These are phyloP conservation scores for Nibea coibor DNA, from an alignment of 2,113 vertebrate genomes.

Conservation along the genomic window DNA sequence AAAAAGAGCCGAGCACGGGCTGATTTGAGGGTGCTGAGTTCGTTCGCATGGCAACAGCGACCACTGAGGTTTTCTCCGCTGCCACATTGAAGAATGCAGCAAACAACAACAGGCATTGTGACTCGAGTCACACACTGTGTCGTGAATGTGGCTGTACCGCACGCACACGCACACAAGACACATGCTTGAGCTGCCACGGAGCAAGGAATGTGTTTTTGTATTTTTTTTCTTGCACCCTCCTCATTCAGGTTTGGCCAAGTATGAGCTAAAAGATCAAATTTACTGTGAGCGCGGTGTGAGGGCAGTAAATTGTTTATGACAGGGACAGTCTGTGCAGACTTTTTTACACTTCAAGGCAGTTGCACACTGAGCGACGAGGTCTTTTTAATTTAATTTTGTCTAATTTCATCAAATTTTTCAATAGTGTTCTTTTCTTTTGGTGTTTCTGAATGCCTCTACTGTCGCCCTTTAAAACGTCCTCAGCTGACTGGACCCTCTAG, in stretches of 20 bases:
- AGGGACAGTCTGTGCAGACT: conserved; percentile 4
- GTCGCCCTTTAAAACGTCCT: no score
- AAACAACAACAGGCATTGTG: conserved; percentile 60
- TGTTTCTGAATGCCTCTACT: conserved; percentile 5
- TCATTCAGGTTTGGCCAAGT: conserved; percentile 51
- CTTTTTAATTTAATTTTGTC: background rate
- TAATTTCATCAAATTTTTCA: background rate
- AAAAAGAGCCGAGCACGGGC: conserved; percentile 25
- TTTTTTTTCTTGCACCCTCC: conserved; percentile 39
- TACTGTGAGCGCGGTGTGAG: conserved; percentile 32
- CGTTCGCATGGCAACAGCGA: conserved; percentile 52
- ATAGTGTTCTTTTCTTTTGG: background rate
- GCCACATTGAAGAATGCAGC: conserved; percentile 67
- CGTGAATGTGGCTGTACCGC: conserved; percentile 36
- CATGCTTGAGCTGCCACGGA: conserved; percentile 34
- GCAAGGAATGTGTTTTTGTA: conserved; percentile 62
- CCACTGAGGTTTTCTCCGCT: conserved; percentile 53
- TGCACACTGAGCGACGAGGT: background rate
- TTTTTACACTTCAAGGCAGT: conserved; percentile 8
- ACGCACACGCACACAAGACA: conserved; percentile 32
- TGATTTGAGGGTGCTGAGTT: conserved; percentile 46
- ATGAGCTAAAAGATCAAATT: conserved; percentile 38
- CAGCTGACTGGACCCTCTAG: conserved; percentile 55
- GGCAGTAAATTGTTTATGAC: conserved; percentile 50
- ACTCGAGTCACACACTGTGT: conserved; percentile 52